phyloP scores from a whole-genome alignment of 1,140 invertebrate genomes.

The Drosophila melanica region DNA sequence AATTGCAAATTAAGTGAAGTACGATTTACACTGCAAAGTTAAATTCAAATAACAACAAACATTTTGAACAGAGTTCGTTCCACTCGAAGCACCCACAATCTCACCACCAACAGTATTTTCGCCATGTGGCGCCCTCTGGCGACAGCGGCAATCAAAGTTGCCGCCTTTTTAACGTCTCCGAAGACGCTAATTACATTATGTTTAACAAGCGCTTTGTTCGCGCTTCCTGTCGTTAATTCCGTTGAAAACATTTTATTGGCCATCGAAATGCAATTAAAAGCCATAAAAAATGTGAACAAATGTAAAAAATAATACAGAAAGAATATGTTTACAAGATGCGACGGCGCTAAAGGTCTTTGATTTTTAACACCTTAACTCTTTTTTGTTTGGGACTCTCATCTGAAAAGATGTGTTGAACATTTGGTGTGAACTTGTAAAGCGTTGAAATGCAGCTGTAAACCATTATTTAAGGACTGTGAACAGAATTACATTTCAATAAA shows the following conservation, averaged over 20 bases:
- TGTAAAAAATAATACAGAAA: slow-evolving; percentile 12
- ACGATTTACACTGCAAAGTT: slow-evolving; percentile 53
- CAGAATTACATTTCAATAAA: not conserved
- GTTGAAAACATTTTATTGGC: slow-evolving; percentile 66
- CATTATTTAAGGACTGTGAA: not conserved
- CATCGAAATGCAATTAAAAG: slow-evolving; percentile 78
- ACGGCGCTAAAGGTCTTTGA: slow-evolving; percentile 69
- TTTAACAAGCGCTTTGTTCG: slow-evolving; percentile 53
- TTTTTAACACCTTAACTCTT: slow-evolving; percentile 61
- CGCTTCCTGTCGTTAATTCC: slow-evolving; percentile 78
- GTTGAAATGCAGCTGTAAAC: slow-evolving; percentile 37
- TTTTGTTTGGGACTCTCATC: not conserved
- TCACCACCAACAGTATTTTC: slow-evolving; percentile 1
- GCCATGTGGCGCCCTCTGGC: slow-evolving; percentile 52
- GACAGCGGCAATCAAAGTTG: slow-evolving; percentile 45
- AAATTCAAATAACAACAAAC: slow-evolving; percentile 29
- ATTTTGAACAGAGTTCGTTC: slow-evolving; percentile 8
- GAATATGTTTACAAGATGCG: slow-evolving; percentile 27
- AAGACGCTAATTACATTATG: slow-evolving; percentile 67
- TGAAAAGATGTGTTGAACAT: slow-evolving; percentile 63
- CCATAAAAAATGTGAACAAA: slow-evolving; percentile 52
- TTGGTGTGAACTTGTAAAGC: slow-evolving; percentile 71
- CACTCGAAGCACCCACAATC: slow-evolving; percentile 3
- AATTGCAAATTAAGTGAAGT: slow-evolving; percentile 74
- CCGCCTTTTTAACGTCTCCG: slow-evolving; percentile 28